These are phyloP conservation scores for Rhyacichthys aspro DNA, from an alignment of 2,797 vertebrate species.

Conservation along the genomic window DNA sequence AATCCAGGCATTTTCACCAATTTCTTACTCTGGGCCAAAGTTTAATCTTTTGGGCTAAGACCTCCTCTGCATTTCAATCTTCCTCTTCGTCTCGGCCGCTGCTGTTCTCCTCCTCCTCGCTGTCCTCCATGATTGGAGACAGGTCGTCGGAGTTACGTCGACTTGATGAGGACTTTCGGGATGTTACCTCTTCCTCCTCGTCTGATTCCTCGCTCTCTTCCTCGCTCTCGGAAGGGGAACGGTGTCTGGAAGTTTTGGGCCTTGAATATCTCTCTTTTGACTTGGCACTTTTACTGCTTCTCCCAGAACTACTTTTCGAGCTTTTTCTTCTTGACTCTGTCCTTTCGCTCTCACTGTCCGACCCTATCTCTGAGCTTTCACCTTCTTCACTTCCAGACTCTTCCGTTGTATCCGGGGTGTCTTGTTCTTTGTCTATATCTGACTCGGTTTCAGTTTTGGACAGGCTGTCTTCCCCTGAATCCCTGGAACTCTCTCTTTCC, in stretches of 20 bases:
- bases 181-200: constrained; percentile 27
- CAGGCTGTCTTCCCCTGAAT: constrained; percentile 57
- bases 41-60: constrained; percentile 36
- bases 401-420: constrained; percentile 30
- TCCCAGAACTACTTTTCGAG: constrained; percentile 2
- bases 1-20: constrained; percentile 55
- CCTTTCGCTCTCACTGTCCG: constrained; percentile 26
- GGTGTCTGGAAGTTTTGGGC: constrained; percentile 58
- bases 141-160: constrained; percentile 55
- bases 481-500: constrained; percentile 56
- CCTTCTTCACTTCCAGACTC: constrained; percentile 42
- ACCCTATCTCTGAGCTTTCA: constrained; percentile 37
- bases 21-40: constrained; percentile 71
- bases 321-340: constrained; percentile 5
- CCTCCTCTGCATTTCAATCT: constrained; percentile 54
- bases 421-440: constrained; percentile 59
- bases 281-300: constrained; percentile 17
- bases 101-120: constrained; percentile 67
- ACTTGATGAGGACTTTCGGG: constrained; percentile 25
- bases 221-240: constrained; percentile 52
- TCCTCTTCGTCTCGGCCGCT: constrained; percentile 20
- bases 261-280: constrained; percentile 7
- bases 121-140: constrained; percentile 72
- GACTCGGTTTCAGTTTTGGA: constrained; percentile 76
- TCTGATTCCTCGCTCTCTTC: constrained; percentile 52